These are phyloP conservation scores for Pocillopora damicornis DNA, from an alignment of 64 coral and sea anemone species.

Conservation along the genomic window DNA sequence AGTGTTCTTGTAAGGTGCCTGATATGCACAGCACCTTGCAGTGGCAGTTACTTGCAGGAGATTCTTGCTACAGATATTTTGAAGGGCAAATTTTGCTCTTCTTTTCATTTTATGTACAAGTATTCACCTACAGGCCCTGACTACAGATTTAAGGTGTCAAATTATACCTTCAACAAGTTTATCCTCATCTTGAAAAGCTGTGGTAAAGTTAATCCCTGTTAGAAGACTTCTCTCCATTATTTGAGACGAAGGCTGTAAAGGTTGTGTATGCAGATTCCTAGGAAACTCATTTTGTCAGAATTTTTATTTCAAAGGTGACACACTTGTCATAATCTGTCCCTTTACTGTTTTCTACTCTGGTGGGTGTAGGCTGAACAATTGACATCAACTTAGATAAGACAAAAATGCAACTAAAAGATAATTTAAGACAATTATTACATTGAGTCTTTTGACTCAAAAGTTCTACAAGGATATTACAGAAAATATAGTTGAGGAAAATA, in stretches of 20 bases:
- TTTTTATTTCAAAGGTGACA: background rate
- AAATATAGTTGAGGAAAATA: too few species aligned
- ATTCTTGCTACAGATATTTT: too few species aligned
- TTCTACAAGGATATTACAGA: too few species aligned
- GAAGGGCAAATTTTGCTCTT: background rate
- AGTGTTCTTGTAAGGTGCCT: too few species aligned
- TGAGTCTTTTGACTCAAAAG: too few species aligned
- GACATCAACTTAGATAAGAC: too few species aligned
- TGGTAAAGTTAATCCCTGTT: conserved; percentile 44
- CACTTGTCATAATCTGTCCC: background rate
- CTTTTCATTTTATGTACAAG: background rate
- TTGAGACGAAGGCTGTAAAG: background rate
- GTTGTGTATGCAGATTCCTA: conserved; percentile 34
- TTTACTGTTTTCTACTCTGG: background rate
- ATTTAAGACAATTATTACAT: too few species aligned
- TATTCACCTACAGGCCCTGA: background rate
- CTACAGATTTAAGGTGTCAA: background rate
- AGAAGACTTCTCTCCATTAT: conserved; percentile 27
- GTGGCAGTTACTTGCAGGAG: too few species aligned
- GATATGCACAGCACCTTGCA: too few species aligned
- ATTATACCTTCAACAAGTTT: conserved; percentile 63
- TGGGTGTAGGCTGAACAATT: too few species aligned
- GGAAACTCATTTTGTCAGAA: background rate
- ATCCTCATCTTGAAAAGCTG: conserved; percentile 73
- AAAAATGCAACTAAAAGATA: too few species aligned